Evolutionary conservation across 2,113 vertebrate genomes (phyloP).

Genomic region (Tylochromis polylepis): DNA sequence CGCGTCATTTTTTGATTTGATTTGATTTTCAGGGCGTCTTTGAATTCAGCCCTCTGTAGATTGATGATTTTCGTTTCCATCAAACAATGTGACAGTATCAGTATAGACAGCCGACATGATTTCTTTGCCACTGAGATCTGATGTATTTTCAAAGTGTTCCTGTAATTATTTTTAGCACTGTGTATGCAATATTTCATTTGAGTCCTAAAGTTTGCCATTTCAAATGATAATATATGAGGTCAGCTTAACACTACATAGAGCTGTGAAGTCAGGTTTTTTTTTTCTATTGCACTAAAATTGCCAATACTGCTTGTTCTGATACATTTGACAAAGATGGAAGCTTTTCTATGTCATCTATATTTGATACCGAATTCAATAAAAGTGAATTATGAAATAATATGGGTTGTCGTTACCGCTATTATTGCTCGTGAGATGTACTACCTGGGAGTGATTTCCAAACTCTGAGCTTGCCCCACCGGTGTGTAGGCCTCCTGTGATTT

Average conservation of each 20-base stretch:
- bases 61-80: not conserved
- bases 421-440: not conserved
- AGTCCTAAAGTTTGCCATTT: not conserved
- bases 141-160: not conserved
- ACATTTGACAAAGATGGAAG: rapidly evolving
- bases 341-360: rapidly evolving
- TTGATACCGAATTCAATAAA: not conserved
- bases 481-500: not conserved
- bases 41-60: not conserved
- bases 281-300: not conserved
- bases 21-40: not conserved
- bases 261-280: not conserved
- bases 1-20: too few relatives aligned
- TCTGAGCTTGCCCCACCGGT: not conserved
- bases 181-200: not conserved
- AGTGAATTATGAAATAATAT: not conserved
- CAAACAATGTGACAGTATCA: not conserved
- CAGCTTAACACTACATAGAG: rapidly evolving
- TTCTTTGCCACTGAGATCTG: not conserved
- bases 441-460: not conserved
- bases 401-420: rapidly evolving
- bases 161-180: not conserved
- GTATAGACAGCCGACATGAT: rapidly evolving
- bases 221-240: not conserved
- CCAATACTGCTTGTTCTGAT: not conserved